Evolutionary conservation across 2,888 invertebrate species (phyloP), one percentile per base, ranked within the genome.

Genomic region (Julus scanicus): DNA sequence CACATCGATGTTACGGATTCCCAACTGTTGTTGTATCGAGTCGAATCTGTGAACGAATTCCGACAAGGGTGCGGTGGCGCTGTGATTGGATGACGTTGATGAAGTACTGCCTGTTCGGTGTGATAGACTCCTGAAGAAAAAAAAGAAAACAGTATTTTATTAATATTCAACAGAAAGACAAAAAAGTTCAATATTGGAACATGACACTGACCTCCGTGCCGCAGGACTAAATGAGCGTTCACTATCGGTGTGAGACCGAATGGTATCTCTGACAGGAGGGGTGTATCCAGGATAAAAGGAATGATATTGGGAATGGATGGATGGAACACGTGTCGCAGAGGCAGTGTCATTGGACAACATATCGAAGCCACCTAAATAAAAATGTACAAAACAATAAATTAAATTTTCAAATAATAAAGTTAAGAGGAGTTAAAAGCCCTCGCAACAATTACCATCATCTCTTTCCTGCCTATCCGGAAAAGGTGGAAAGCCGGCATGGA

Each of bases 401-500:
- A 86, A 86, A 11, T 49, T 86, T 29, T 13, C 44, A 37, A 6
- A 5, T 11, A n/a, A 85, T 85, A 5, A 44, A 44, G 44, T 71
- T 71, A 29, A 71, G 2, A 8, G 29, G n/a, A 71, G 84, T 13
- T 39, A 40, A 83, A n/a, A n/a, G n/a, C n/a, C 57, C 4, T 8
- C 39, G 57, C n/a, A 29, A 9, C 83, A n/a, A 37, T 39, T 87
- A 86, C 86, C 86, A 53, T 49, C 49, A 86, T 49, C 48, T 49
- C 44, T 84, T 84, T 44, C 84, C 6, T 89, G 85, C n/a, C 86
- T 53, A 8, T 85, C 84, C 20, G 84, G n/a, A 48, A 44, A 71
- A 48, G 86, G 84, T 4, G 40, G 84, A 40, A 84, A 29, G 2
- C 37, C 57, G 48, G n/a, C 71, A 40, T 71, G 44, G n/a, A 94